Base-by-base conservation (phyloP, 2,888 invertebrate species). In the Cheilosia impressa region DNA sequence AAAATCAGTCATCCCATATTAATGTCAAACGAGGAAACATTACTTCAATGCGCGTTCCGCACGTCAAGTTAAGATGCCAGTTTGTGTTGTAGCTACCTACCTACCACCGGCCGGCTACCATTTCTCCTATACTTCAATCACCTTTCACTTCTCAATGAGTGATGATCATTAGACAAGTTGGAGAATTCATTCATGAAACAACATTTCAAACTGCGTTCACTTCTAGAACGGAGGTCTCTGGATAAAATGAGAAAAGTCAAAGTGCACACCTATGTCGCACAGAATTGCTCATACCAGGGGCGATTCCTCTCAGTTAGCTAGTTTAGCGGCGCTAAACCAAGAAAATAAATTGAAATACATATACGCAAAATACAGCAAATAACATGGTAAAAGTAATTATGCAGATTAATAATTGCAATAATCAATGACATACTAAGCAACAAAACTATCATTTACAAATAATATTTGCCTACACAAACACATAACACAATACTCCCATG, bases 131-230 rank as follows among this genome's bases (percentile, higher is more conserved):
- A 41, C 50, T 76, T 76, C 65, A 76, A 77, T 71, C 60, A 77
- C 65, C 81, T 83, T 78, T 78, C 72, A 83, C 62, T 62, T 77
- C 52, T 55, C 34, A 78, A 52, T 83, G 83, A 79, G 50, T 50
- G 73, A 78, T 83, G 83, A 62, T 68, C 50, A 73, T 68, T 31
- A 63, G 68, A 55, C 52, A 78, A 57, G 34, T 57, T 55, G 55
- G 19, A 68, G 43, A 78, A 68, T 73, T 83, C 78, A 83, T 83
- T 83, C 72, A 78, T 73, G 41, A 71, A 62, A 43, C 47, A n/a
- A 4, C n/a, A n/a, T 63, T 55, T 58, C 34, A 24, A 13, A 24
- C 41, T 34, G n/a, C n/a, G 31, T 62, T 45, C 24, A 47, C 41
- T 38, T 27, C 27, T 19, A 13, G 6, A 5, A 15, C 34, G 24